Evolutionary conservation across 2,113 vertebrate genomes (phyloP), one percentile per base, ranked within the genome.

Genomic region (Hylia prasina): DNA sequence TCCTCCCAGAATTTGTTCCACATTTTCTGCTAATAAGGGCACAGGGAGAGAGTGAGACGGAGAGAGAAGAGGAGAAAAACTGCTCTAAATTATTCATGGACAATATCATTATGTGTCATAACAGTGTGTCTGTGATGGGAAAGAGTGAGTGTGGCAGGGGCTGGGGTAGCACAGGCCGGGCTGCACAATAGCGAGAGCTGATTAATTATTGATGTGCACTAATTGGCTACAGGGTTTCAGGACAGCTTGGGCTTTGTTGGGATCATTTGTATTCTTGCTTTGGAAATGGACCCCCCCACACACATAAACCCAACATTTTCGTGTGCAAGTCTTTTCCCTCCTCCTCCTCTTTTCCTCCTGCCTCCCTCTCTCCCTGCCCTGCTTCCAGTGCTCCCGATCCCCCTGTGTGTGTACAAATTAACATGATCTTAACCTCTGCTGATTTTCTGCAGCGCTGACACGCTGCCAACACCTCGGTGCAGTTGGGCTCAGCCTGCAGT

Each of bases 61-160:
- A 75, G 87, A 93, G 81, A 91, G 95, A 35, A 96, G 93, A 97
- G 92, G 89, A 97, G 95, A 95, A 96, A 97, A 98, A 97, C 95
- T 91, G 95, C 89, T 95, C 91, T 98, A 97, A 99, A 99, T 99
- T 99, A 99, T 99, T 99, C 97, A 99, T 99, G 80, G 70, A 97
- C 98, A 99, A 99, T 99, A 99, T 99, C 98, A 99, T 99, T 99
- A 99, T 99, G 99, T 99, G 99, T 99, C 99, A 99, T 99, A 99
- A 99, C 99, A 99, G 99, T 98, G 98, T 98, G 97, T 98, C 97
- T 98, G 97, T 94, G 96, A 97, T 97, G 97, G 94, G 93, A 96
- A 87, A 71, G 96, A 96, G 91, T 94, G 96, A 89, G 96, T 91
- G 96, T 97, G 98, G 98, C 98, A 98, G 98, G 98, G 98, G 98